phyloP scores from a whole-genome alignment of 1,140 invertebrate species.

The Cardiocondyla obscurior region DNA sequence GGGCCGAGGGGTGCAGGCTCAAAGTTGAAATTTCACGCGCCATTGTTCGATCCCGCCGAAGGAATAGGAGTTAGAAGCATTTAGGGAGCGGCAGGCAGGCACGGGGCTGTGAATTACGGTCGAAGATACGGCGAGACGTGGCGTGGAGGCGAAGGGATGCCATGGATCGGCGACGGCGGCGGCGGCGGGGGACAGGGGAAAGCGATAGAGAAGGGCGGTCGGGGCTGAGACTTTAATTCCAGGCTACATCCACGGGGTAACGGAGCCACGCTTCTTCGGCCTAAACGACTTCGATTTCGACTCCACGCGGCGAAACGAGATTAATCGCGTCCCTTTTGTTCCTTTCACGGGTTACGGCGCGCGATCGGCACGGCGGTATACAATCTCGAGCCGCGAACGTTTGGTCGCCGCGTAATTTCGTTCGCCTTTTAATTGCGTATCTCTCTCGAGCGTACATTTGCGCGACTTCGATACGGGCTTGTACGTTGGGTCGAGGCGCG shows the following conservation, averaged over 20 bases:
- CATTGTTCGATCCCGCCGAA: slow-evolving; percentile 81
- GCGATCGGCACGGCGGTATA: neutral
- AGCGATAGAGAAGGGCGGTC: slow-evolving; percentile 54
- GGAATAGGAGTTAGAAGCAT: slow-evolving; percentile 82
- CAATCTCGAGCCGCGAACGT: neutral
- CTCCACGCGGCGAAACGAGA: slow-evolving; percentile 70
- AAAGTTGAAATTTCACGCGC: slow-evolving; percentile 84
- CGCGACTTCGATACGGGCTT: neutral
- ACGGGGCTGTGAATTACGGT: slow-evolving; percentile 81
- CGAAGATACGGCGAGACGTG: slow-evolving; percentile 75
- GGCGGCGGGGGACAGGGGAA: slow-evolving; percentile 50
- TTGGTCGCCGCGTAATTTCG: neutral
- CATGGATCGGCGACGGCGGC: slow-evolving; percentile 41
- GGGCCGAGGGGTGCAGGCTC: slow-evolving; percentile 69
- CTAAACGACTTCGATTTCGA: slow-evolving; percentile 78
- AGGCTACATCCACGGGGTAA: slow-evolving; percentile 69
- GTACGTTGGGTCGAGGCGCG: neutral
- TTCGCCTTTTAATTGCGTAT: neutral
- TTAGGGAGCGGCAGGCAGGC: slow-evolving; percentile 77
- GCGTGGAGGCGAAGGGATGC: slow-evolving; percentile 63
- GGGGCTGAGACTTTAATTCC: slow-evolving; percentile 79
- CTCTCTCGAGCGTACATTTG: no score
- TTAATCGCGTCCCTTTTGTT: slow-evolving; percentile 73
- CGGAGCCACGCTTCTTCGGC: slow-evolving; percentile 65
- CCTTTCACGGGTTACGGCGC: neutral